A percentile compares a stretch with the other conserved stretches of the same genome.
These are phyloP conservation scores for Osmerus eperlanus DNA, from an alignment of 2,113 vertebrate species.

Conservation along the genomic window DNA sequence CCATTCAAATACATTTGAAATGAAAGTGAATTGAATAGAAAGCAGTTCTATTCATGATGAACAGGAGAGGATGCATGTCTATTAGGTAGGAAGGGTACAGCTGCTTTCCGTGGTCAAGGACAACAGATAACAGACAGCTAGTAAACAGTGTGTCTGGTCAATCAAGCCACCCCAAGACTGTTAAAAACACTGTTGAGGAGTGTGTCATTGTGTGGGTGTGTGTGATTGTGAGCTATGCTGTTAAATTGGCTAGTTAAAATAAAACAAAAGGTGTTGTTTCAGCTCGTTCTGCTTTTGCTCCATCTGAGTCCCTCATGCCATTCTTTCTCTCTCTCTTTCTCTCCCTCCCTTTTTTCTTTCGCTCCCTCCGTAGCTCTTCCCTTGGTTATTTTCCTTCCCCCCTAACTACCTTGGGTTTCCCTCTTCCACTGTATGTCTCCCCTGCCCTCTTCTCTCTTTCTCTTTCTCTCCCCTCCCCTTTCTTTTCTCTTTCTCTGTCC, in stretches of 20 bases:
- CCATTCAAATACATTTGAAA: slow-evolving; percentile 35
- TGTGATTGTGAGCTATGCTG: slow-evolving; percentile 10
- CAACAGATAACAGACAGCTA: background rate
- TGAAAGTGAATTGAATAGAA: slow-evolving; percentile 18
- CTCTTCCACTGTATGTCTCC: background rate
- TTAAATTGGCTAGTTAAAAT: background rate
- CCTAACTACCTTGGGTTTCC: background rate
- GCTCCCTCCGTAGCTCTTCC: background rate
- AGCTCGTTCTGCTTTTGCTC: slow-evolving; percentile 21
- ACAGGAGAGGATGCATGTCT: background rate
- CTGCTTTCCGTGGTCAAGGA: slow-evolving; percentile 1
- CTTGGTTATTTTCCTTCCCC: background rate
- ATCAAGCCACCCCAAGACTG: slow-evolving; percentile 52
- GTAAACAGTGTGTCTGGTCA: slow-evolving; percentile 48
- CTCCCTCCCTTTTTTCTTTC: background rate
- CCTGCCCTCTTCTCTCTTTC: slow-evolving; percentile 22
- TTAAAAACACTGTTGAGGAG: slow-evolving; percentile 7
- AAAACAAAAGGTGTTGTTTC: slow-evolving; percentile 16
- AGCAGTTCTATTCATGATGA: slow-evolving; percentile 20
- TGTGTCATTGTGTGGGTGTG: slow-evolving; percentile 16
- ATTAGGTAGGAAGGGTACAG: too few relatives aligned
- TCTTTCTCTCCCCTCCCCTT: slow-evolving; percentile 22
- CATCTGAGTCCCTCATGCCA: slow-evolving; percentile 27
- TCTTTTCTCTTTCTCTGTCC: slow-evolving; percentile 55
- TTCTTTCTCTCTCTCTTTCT: background rate